Evolutionary conservation across 2,113 vertebrate species (phyloP).

Genomic region (Amblyopsis rosae): DNA sequence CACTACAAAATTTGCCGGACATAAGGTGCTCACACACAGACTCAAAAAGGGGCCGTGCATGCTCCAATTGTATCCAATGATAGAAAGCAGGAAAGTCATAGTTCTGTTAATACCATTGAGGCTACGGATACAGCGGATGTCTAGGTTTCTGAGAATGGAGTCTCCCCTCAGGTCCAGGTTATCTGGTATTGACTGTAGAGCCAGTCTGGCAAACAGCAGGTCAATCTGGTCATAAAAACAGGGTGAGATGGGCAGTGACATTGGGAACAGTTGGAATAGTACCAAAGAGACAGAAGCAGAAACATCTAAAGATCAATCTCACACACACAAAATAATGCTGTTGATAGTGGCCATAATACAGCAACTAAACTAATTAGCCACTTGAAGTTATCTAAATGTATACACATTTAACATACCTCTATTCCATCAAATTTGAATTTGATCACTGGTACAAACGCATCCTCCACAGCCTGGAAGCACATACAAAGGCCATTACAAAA

Average conservation of each 20-base stretch:
- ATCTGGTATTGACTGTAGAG: constrained; percentile 88
- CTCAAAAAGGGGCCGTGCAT: too few relatives aligned
- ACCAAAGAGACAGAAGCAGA: neutral
- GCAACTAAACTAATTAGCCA: neutral
- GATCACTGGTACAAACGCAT: constrained; percentile 97
- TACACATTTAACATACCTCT: constrained; percentile 81
- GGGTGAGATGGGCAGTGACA: neutral
- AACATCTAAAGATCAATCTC: neutral
- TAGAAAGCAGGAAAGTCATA: too few relatives aligned
- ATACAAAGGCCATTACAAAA: constrained; percentile 17
- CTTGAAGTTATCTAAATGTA: neutral
- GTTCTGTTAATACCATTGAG: constrained; percentile 83
- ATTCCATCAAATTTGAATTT: constrained; percentile 97
- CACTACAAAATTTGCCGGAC: too few relatives aligned
- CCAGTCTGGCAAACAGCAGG: constrained; percentile 93
- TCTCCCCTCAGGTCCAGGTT: constrained; percentile 93
- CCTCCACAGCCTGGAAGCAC: constrained; percentile 88
- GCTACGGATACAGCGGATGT: constrained; percentile 96
- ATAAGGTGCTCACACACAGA: too few relatives aligned
- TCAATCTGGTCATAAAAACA: constrained; percentile 83
- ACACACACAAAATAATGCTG: neutral
- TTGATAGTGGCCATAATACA: neutral
- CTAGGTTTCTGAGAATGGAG: constrained; percentile 87
- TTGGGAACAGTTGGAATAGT: too few relatives aligned
- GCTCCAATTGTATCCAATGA: too few relatives aligned